Evolutionary conservation across 2,888 invertebrate species (phyloP), one percentile per base, ranked within the genome.

Genomic region (Scaeva pyrastri): DNA sequence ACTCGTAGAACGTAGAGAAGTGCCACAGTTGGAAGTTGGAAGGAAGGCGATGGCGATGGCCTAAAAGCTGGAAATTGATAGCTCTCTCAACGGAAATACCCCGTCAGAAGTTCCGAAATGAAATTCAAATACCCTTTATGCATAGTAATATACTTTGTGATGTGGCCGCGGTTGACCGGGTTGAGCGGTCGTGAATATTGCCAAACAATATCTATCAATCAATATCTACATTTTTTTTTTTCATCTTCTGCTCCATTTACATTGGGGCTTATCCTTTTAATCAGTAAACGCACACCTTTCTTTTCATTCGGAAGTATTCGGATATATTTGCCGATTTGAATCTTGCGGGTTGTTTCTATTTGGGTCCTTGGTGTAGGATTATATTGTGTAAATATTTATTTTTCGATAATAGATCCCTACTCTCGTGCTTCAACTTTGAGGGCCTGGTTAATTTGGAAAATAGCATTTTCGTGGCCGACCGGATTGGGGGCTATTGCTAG

Each of bases 151-250:
- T 60, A 11, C 19, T 26, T 12, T 19, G 14, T 50, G 48, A 8
- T 12, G 19, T 14, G 23, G 14, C 5, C 19, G 36, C 2, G 58
- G 48, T 14, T 31, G 66, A 68, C 48, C 31, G 66, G 26, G 23
- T 14, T 74, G 70, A 23, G 43, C 4, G 52, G 39, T 50, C 7
- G 68, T 72, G 55, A 73, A 72, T 68, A 80, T 76, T 62, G 56
- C 68, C 76, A 77, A 85, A 31, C n/a, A 31, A 85, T 85, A 85
- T 85, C 76, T 81, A 85, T 85, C 85, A 85, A 85, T 81, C 70
- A 85, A 85, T n/a, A n/a, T n/a, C n/a, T n/a, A 85, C 55, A 70
- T 66, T 31, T 71, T 68, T 58, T 10, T 48, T 66, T 48, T 60
- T 41, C 10, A 31, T 19, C 36, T 58, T 36, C 55, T 76, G 50